A percentile compares a stretch with the other conserved stretches of the same genome.
These are phyloP conservation scores for Kryptolebias marmoratus DNA, from an alignment of 2,113 vertebrate genomes.

Conservation along the genomic window DNA sequence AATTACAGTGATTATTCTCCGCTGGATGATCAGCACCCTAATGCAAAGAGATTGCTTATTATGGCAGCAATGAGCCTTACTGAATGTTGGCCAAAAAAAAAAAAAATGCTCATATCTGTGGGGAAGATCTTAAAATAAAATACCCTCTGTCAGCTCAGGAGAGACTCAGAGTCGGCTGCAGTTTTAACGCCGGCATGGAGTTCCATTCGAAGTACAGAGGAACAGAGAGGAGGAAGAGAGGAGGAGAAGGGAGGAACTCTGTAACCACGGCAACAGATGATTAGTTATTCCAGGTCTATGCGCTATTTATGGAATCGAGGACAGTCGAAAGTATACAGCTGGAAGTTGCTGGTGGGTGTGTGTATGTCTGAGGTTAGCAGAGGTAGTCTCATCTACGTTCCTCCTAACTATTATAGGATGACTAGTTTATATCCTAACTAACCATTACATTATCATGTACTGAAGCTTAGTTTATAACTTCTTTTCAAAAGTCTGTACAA, in stretches of 20 bases:
- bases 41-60: slow-evolving; percentile 27
- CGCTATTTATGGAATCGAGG: slow-evolving; percentile 78
- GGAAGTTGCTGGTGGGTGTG: slow-evolving; percentile 17
- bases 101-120: background rate
- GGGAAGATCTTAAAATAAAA: slow-evolving; percentile 41
- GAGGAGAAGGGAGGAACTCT: slow-evolving; percentile 44
- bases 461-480: slow-evolving; percentile 4
- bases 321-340: slow-evolving; percentile 62
- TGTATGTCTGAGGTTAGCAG: slow-evolving; percentile 4
- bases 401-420: background rate
- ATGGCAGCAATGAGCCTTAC: slow-evolving; percentile 10
- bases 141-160: slow-evolving; percentile 29
- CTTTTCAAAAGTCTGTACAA: background rate
- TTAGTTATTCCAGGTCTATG: slow-evolving; percentile 61
- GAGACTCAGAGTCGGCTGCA: slow-evolving; percentile 29
- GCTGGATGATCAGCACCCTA: background rate
- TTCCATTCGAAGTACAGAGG: slow-evolving; percentile 2
- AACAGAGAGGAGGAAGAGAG: slow-evolving; percentile 31
- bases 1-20: slow-evolving; percentile 46
- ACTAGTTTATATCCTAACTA: background rate
- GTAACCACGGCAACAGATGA: slow-evolving; percentile 79
- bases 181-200: background rate
- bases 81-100: background rate
- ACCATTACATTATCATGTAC: background rate
- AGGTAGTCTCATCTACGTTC: slow-evolving; percentile 3